Base-by-base conservation (phyloP, 2,888 invertebrate genomes). In the Oscheius sp. region DNA sequence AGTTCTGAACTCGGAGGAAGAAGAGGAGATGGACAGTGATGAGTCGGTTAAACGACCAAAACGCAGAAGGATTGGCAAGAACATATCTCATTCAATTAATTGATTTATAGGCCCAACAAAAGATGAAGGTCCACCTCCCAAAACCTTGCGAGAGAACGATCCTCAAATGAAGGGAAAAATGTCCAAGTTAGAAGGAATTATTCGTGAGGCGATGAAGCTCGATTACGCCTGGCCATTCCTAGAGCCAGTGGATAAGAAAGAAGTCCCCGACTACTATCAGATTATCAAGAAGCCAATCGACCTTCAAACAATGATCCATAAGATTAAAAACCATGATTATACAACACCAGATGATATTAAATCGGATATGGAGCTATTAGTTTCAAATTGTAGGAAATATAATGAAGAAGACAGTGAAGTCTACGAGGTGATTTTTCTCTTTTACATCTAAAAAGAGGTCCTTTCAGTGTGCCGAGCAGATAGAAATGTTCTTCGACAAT, bases 321-420 rank as follows among this genome's bases (percentile, higher is more conserved):
- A 80, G 71, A 67, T 80, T 8, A 78, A 80, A 54, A 72, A 80
- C 32, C 56, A 68, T 38, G 51, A 69, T 20, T 80, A 80, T 70
- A 75, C 76, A 51, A 24, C 70, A 2, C 65, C 78, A 61, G 74
- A 66, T 6, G 66, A 73, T n/a, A 56, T 82, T 36, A 64, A 73
- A 8, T 63, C 65, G 12, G 84, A 84, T 45, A 73, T 80, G 54
- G 45, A 70, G 76, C 89, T 95, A 17, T 95, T 98, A 95, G 95
- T 98, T 87, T 91, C 91, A 67, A 98, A 98, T 88, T 97, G 97
- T 85, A 92, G 95, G 0, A 92, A 93, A 80, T 98, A 94, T 87
- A 98, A 98, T 87, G 96, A 97, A 87, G 93, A 96, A 87, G 93
- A 94, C 22, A 96, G 95, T 0, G 91, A 92, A 86, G 95, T 97